These are phyloP conservation scores for Apoda limacodes DNA, from an alignment of 2,888 invertebrate species.

Conservation along the genomic window DNA sequence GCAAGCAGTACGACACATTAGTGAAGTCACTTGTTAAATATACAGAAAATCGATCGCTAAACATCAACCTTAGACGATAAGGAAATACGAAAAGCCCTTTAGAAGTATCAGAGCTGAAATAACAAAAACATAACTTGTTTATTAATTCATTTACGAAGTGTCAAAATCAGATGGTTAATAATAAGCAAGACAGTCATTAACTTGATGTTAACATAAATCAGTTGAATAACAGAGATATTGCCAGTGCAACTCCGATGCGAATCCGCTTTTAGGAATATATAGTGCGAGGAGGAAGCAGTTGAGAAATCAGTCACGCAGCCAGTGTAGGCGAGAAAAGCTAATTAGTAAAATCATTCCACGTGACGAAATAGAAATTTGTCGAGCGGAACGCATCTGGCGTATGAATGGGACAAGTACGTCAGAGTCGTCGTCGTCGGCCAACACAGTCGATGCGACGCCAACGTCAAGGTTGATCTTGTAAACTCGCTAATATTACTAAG, in stretches of 20 bases:
- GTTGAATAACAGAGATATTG: constrained; percentile 6
- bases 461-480: constrained; percentile 18
- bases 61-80: too few relatives aligned
- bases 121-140: too few relatives aligned
- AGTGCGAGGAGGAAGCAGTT: constrained; percentile 32
- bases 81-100: too few relatives aligned
- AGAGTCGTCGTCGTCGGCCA: constrained; percentile 26
- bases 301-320: constrained; percentile 33
- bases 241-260: constrained; percentile 32
- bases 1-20: too few relatives aligned
- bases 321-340: constrained; percentile 42
- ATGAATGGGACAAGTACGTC: constrained; percentile 25
- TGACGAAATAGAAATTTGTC: constrained; percentile 41
- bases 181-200: too few relatives aligned
- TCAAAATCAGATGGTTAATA: too few relatives aligned
- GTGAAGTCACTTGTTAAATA: constrained; percentile 16
- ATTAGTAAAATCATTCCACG: constrained; percentile 40
- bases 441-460: constrained; percentile 35
- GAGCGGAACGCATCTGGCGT: constrained; percentile 28
- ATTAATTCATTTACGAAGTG: too few relatives aligned
- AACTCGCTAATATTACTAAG: constrained; percentile 10
- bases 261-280: constrained; percentile 34
- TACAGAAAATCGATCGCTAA: too few relatives aligned
- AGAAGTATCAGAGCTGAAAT: too few relatives aligned
- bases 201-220: too few relatives aligned